Percentiles rank a stretch among this genome's conserved stretches.
These are phyloP conservation scores for Corythaixoides concolor DNA, from an alignment of 2,113 vertebrate species.

Conservation along the genomic window DNA sequence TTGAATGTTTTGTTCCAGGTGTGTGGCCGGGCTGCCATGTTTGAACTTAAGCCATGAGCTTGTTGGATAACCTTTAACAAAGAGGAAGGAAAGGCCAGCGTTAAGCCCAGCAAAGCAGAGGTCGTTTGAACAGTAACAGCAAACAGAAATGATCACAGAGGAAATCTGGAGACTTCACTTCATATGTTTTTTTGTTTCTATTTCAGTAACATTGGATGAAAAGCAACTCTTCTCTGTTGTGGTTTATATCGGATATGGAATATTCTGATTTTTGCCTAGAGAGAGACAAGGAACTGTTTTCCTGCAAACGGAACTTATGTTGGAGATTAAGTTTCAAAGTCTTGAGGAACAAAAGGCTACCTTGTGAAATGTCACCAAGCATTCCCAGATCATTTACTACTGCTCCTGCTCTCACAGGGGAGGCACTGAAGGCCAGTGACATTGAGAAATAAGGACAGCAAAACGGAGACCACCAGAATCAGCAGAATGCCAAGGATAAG, in stretches of 20 bases:
- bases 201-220: background rate
- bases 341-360: background rate
- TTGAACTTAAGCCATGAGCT: background rate
- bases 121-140: background rate
- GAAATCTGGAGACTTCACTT: background rate
- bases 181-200: accelerated
- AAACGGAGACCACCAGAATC: background rate
- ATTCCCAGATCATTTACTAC: background rate
- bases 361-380: background rate
- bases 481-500: conserved; percentile 35
- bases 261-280: background rate
- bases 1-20: background rate
- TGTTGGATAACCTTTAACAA: background rate
- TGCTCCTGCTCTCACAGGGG: background rate
- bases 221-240: background rate
- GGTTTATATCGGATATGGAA: accelerated
- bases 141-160: background rate
- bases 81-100: background rate
- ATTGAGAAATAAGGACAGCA: background rate
- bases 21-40: accelerated
- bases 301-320: background rate
- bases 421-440: background rate
- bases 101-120: background rate
- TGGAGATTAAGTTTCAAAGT: background rate
- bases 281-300: background rate